Evolutionary conservation across 2,113 vertebrate species (phyloP).

Genomic region (Smithornis capensis): DNA sequence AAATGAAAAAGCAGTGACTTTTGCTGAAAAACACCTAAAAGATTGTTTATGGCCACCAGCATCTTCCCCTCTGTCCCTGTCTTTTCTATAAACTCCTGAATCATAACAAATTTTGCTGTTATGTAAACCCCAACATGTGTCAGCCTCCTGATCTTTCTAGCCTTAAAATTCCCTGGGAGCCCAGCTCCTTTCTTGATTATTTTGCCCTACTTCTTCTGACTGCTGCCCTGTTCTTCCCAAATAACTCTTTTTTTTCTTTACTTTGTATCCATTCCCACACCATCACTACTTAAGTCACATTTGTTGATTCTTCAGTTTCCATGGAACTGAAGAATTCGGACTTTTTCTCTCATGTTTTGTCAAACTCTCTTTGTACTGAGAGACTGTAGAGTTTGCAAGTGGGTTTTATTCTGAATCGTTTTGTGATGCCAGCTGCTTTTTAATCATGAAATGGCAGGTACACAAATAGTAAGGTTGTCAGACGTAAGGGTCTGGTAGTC

Average conservation of each 20-base stretch:
- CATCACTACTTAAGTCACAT: neutral
- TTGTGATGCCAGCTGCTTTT: neutral
- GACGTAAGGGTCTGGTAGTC: neutral
- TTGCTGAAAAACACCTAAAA: neutral
- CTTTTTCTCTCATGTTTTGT: constrained; percentile 5
- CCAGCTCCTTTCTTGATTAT: neutral
- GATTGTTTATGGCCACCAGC: neutral
- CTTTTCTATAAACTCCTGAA: neutral
- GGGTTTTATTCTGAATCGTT: constrained; percentile 24
- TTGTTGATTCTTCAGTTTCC: constrained; percentile 23
- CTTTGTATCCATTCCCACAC: neutral
- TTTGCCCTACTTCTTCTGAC: neutral
- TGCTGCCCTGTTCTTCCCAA: neutral
- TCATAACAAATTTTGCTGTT: neutral
- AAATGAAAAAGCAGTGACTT: neutral
- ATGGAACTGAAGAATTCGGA: constrained; percentile 24
- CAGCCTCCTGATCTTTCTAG: neutral
- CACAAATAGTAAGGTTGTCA: neutral
- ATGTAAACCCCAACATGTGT: accelerated
- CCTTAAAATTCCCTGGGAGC: neutral
- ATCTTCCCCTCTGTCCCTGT: neutral
- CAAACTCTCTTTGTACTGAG: neutral
- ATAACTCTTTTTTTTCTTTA: neutral
- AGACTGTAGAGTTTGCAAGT: neutral
- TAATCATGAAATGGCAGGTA: neutral